Evolutionary conservation across 2,113 vertebrate species (phyloP), one percentile per base, ranked within the genome.

Genomic region (Nannospalax galili): DNA sequence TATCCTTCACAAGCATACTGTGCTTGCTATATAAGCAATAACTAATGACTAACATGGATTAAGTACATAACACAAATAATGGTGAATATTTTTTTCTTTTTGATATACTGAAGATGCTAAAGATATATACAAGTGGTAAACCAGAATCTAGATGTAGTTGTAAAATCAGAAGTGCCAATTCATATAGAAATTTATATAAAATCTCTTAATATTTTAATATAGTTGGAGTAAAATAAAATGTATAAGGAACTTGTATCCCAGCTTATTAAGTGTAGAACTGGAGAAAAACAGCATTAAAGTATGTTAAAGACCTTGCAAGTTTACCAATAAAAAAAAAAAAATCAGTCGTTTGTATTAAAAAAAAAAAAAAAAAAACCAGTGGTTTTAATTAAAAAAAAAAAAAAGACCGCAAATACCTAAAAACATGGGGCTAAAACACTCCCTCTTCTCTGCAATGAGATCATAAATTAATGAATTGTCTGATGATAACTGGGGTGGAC

Each of bases 401-500:
- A 96, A 82, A 6, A 93, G 62, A 4, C 58, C 30, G 3, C 1
- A 52, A 65, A 42, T 40, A 92, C 40, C 42, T 80, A 72, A 94
- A 93, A 84, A 62, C 28, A 82, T 1, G 89, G 32, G 37, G 7
- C 9, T 7, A 84, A 74, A 88, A 90, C 24, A 67, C 0, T 42
- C 26, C 73, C 45, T 81, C 45, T 60, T 92, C 24, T 88, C 80
- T 85, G 20, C 72, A 82, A 90, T 65, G 45, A 91, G 60, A 87
- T 92, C 42, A 92, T 92, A 95, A 88, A 84, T 92, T 78, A 92
- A 84, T 85, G 56, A 85, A 88, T 48, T 65, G 35, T 30, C 60
- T 0, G 17, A 24, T 67, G 96, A 92, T 42, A 89, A 12, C 22
- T 10, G 37, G 56, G 48, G 14, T 24, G 19, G 16, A 42, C 8